phyloP scores from a whole-genome alignment of 2,888 invertebrate species.

The Drosophila eohydei region DNA sequence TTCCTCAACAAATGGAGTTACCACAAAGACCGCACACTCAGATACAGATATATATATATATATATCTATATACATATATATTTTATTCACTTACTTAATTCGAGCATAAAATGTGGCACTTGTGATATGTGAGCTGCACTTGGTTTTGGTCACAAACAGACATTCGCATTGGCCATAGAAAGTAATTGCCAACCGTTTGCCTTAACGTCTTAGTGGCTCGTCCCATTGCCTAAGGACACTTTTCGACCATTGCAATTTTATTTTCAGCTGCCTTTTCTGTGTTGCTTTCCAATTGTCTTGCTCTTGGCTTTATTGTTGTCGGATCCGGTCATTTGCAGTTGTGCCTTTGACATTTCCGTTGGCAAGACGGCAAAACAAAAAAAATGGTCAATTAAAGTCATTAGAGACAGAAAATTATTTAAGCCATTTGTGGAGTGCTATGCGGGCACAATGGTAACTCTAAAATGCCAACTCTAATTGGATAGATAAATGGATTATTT shows the following conservation, averaged over 20 bases:
- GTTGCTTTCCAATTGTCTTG: constrained; percentile 59
- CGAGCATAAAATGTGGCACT: constrained; percentile 15
- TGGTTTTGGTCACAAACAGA: constrained; percentile 13
- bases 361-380: constrained; percentile 18
- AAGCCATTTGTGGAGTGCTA: constrained; percentile 38
- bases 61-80: background rate
- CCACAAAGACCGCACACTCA: constrained; percentile 33
- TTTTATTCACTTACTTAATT: background rate
- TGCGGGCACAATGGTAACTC: constrained; percentile 3
- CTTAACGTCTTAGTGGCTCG: constrained; percentile 29
- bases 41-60: background rate
- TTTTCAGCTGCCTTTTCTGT: constrained; percentile 36
- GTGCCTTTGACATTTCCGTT: constrained; percentile 32
- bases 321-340: constrained; percentile 30
- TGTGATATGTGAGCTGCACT: constrained; percentile 9
- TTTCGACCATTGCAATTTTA: constrained; percentile 57
- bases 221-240: constrained; percentile 44
- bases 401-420: constrained; percentile 64
- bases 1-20: constrained; percentile 63
- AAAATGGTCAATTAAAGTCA: constrained; percentile 59
- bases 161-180: constrained; percentile 21
- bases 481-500: background rate
- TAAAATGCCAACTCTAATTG: background rate
- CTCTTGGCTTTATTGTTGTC: constrained; percentile 23
- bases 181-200: constrained; percentile 42